Conservation (phyloP, 2,888 invertebrate genomes). For the Hedychridium roseum region DNA sequence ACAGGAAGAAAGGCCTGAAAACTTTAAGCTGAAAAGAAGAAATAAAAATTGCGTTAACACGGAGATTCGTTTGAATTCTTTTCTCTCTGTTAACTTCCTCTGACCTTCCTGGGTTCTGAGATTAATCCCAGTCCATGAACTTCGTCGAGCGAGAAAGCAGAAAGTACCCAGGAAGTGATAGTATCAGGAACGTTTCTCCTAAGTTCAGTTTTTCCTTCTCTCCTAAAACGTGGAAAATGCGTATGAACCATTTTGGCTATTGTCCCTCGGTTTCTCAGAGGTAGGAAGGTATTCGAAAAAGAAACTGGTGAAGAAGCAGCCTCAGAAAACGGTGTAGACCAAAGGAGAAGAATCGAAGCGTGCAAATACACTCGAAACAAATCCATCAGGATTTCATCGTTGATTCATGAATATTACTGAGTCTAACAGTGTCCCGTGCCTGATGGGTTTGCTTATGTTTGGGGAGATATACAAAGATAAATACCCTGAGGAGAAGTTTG, state of each 20-base stretch:
- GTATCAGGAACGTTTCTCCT: slow-evolving; percentile 79
- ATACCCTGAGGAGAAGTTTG: slow-evolving; percentile 82
- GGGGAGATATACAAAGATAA: slow-evolving; percentile 45
- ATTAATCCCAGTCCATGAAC: slow-evolving; percentile 80
- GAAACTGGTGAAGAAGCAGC: no score
- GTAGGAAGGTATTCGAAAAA: no score
- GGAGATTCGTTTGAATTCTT: not conserved
- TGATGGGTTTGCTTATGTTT: no score
- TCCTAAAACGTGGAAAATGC: slow-evolving; percentile 46
- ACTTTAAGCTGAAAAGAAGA: slow-evolving; percentile 69
- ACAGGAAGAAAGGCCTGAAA: slow-evolving; percentile 84
- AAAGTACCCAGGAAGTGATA: slow-evolving; percentile 85
- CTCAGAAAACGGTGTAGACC: no score
- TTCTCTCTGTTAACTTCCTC: slow-evolving; percentile 68
- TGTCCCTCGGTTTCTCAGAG: no score
- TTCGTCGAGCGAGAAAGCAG: slow-evolving; percentile 83
- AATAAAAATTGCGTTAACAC: not conserved
- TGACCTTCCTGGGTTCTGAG: slow-evolving; percentile 70
- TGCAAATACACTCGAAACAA: slow-evolving; percentile 30
- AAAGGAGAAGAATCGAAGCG: no score
- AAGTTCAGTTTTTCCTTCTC: slow-evolving; percentile 69
- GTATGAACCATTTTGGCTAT: no score
- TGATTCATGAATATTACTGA: no score
- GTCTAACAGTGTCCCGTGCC: no score
- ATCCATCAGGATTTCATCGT: no score